Conservation (phyloP, 2,888 invertebrate genomes). For the Cataglyphis livida region DNA sequence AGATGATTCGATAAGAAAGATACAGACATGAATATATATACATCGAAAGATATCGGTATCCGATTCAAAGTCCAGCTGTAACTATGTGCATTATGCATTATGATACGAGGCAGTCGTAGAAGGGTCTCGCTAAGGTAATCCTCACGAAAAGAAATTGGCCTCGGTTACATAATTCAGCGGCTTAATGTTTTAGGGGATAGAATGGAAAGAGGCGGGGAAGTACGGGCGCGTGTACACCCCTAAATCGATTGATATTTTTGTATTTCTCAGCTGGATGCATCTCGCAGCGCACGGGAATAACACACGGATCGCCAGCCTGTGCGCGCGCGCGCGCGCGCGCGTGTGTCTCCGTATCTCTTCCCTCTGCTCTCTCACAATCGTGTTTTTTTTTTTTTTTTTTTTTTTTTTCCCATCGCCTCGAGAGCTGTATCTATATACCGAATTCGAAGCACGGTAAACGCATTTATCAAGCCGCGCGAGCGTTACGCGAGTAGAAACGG, state of each 20-base stretch:
- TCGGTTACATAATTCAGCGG: slow-evolving; percentile 67
- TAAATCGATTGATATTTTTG: slow-evolving; percentile 69
- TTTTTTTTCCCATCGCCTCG: slow-evolving; percentile 54
- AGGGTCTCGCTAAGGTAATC: slow-evolving; percentile 46
- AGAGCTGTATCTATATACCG: slow-evolving; percentile 59
- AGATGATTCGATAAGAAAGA: slow-evolving; percentile 19
- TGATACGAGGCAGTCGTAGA: slow-evolving; percentile 1
- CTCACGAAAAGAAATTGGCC: slow-evolving; percentile 58
- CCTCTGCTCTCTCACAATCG: slow-evolving; percentile 15
- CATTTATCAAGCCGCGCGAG: slow-evolving; percentile 72
- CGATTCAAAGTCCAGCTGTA: slow-evolving; percentile 35
- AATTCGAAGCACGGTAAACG: slow-evolving; percentile 74
- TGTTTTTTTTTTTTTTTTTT: slow-evolving; percentile 52
- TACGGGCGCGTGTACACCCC: slow-evolving; percentile 12
- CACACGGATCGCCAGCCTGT: not conserved
- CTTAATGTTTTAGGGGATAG: slow-evolving; percentile 57
- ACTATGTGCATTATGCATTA: slow-evolving; percentile 54
- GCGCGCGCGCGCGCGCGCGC: not conserved
- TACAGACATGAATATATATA: slow-evolving; percentile 1
- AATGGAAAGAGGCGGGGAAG: not conserved
- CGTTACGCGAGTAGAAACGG: slow-evolving; percentile 62
- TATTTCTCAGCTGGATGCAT: slow-evolving; percentile 32
- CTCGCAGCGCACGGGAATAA: slow-evolving; percentile 13
- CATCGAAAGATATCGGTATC: slow-evolving; percentile 4
- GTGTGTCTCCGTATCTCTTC: slow-evolving; percentile 26